These are phyloP conservation scores for Apodemia hepburni DNA, from an alignment of 2,888 invertebrate species.

Conservation along the genomic window DNA sequence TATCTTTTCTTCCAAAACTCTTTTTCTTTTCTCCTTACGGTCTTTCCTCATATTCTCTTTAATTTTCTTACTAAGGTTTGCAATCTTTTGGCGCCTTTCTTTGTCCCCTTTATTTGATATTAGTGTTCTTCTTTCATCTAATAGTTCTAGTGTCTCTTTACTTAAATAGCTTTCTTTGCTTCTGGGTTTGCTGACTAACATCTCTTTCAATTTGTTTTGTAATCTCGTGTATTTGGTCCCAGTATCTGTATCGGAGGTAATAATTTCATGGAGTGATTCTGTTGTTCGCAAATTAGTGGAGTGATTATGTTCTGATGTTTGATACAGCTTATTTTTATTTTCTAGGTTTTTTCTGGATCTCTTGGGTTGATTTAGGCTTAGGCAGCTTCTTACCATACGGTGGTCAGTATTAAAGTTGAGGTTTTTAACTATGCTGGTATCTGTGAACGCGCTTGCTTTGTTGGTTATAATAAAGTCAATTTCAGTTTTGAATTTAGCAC, in stretches of 20 bases:
- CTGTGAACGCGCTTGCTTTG: constrained; percentile 7
- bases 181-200: too few species aligned
- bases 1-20: too few species aligned
- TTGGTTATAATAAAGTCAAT: constrained; percentile 13
- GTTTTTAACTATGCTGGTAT: constrained; percentile 7
- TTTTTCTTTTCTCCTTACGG: too few species aligned
- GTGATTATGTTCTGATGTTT: neutral
- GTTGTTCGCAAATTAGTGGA: constrained; percentile 17
- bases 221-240: constrained; percentile 30
- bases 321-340: neutral
- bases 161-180: too few species aligned
- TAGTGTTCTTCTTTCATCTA: too few species aligned
- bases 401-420: constrained; percentile 21
- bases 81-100: too few species aligned
- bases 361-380: too few species aligned
- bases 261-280: constrained; percentile 5
- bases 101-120: too few species aligned
- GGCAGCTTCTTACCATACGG: constrained; percentile 19
- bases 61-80: too few species aligned
- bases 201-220: constrained; percentile 24
- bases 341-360: too few species aligned
- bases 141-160: too few species aligned
- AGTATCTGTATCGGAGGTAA: constrained; percentile 14
- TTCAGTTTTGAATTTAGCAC: constrained; percentile 19
- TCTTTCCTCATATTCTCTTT: too few species aligned